These are phyloP conservation scores for Hyperoplus immaculatus DNA, from an alignment of 2,797 vertebrate genomes.

Conservation along the genomic window DNA sequence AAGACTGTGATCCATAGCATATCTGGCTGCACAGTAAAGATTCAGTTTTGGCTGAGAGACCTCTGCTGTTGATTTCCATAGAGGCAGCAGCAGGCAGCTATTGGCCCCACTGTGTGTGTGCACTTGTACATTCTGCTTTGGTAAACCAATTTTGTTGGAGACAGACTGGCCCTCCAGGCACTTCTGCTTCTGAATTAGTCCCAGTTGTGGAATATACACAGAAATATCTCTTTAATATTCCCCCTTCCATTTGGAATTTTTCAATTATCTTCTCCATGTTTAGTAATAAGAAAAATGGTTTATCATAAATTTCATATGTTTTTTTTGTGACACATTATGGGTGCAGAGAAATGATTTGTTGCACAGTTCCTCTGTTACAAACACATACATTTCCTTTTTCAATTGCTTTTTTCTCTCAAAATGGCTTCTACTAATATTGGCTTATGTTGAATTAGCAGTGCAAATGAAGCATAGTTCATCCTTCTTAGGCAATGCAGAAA, in stretches of 20 bases:
- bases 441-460: conserved; percentile 65
- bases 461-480: conserved; percentile 64
- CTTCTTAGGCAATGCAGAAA: conserved; percentile 45
- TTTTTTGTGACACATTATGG: conserved; percentile 72
- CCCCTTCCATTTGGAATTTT: conserved; percentile 76
- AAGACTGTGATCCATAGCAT: conserved; percentile 57
- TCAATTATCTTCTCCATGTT: conserved; percentile 80
- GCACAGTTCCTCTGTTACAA: conserved; percentile 43
- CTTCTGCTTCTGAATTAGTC: conserved; percentile 81
- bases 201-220: conserved; percentile 79
- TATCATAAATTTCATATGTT: conserved; percentile 71
- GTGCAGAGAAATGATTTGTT: conserved; percentile 48
- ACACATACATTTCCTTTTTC: conserved; percentile 53
- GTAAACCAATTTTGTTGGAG: conserved; percentile 81
- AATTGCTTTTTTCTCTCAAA: conserved; percentile 39
- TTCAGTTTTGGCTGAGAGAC: conserved; percentile 62
- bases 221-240: conserved; percentile 83
- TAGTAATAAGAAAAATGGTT: conserved; percentile 79
- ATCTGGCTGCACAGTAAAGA: conserved; percentile 57
- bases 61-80: conserved; percentile 70
- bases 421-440: conserved; percentile 53
- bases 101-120: conserved; percentile 64
- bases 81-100: conserved; percentile 72
- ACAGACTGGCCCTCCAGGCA: conserved; percentile 81
- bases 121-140: conserved; percentile 71